Evolutionary conservation across 2,113 vertebrate species (phyloP), one percentile per base, ranked within the genome.

Genomic region (Glaucomys volans): DNA sequence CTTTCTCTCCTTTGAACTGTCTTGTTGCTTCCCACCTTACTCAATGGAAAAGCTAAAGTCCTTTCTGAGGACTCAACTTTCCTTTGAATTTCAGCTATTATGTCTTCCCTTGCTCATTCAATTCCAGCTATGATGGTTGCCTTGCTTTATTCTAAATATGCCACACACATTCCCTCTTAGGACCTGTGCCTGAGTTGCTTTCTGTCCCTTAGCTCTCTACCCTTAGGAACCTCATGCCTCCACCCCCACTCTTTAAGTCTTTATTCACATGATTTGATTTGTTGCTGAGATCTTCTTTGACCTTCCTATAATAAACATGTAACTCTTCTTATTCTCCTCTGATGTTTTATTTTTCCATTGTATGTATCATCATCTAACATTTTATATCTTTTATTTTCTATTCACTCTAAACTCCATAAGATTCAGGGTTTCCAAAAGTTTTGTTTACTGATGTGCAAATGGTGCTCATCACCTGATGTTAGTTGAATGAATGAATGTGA

Each of bases 351-450:
- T 89, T 94, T 67, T 37, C 30, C 32, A 28, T 50, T 57, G 18
- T 24, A 40, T 88, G 26, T 77, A 40, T 91, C 62, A 57, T 83
- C 24, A 69, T 79, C 50, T 96, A 81, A 71, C 42, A 76, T 74
- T n/a, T 91, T 92, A 77, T 81, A 18, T 72, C 42, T 86, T 82
- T 80, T 77, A 37, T 84, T 87, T 92, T 77, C 54, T 42, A 12
- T 20, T 4, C 8, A 30, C 54, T 91, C 3, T 96, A 72, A 42
- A 66, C 7, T 93, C 13, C n/a, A 32, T n/a, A 37, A 75, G 7
- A 37, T 3, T 85, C 62, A 24, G 40, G 35, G 37, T 95, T 91
- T 85, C 69, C 30, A 67, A 69, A 22, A 86, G 14, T 40, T 94
- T 97, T 80, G 32, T 80, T 91, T 30, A 69, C 12, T 57, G 37